Conservation (phyloP, 2,113 vertebrate genomes). For the Callaeas wilsoni region DNA sequence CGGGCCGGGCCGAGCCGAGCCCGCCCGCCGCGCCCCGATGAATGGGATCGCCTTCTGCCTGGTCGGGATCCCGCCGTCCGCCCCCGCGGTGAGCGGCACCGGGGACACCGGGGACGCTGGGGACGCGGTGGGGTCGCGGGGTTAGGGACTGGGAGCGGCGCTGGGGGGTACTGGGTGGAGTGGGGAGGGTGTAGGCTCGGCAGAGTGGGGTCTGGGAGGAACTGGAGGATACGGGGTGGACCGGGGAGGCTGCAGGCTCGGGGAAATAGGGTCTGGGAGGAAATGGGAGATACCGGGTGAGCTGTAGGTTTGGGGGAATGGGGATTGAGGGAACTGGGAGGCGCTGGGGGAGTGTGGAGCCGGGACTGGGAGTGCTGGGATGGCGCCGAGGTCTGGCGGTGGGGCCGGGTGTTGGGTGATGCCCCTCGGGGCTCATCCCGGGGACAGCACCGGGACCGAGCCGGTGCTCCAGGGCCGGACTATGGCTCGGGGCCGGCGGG, state of each 20-base stretch:
- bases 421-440: not conserved
- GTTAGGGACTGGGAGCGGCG: not conserved
- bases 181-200: not conserved
- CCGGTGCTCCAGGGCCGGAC: not conserved
- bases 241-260: not conserved
- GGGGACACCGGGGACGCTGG: not conserved
- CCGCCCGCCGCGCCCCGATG: constrained; percentile 78
- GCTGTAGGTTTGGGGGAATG: not conserved
- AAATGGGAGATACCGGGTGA: not conserved
- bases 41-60: constrained; percentile 99
- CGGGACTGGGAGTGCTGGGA: not conserved
- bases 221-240: not conserved
- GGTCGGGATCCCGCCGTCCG: constrained; percentile 90
- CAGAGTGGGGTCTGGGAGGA: not conserved
- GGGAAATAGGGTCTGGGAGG: not conserved
- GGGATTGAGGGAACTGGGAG: not conserved
- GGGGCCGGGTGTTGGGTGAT: not conserved
- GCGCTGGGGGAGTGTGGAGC: not conserved
- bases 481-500: not conserved
- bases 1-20: constrained; percentile 54
- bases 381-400: not conserved
- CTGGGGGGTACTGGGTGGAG: not conserved
- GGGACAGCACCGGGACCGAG: not conserved
- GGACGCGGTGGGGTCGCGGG: no score
- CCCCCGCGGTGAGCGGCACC: constrained; percentile 57